These are phyloP conservation scores for Enteromius thamalakanensis DNA, from an alignment of 2,797 vertebrate genomes.

Conservation along the genomic window DNA sequence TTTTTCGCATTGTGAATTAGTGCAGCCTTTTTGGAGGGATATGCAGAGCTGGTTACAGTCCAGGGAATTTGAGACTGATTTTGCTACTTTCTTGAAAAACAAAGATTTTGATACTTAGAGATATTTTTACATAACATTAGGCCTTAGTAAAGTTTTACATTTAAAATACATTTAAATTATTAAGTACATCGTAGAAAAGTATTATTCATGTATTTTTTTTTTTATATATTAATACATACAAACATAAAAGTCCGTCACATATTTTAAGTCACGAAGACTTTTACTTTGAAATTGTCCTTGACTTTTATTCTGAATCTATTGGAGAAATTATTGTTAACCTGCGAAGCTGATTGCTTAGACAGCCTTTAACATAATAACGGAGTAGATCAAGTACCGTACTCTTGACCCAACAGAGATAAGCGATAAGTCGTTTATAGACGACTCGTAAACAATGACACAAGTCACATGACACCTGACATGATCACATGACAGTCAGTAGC, in stretches of 20 bases:
- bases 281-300: slow-evolving; percentile 20
- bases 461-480: slow-evolving; percentile 21
- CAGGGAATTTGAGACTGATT: no score
- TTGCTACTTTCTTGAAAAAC: not conserved
- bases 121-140: no score
- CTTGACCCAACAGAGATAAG: not conserved
- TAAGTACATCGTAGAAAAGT: no score
- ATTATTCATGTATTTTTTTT: no score
- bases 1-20: not conserved
- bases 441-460: not conserved
- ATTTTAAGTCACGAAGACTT: slow-evolving; percentile 16
- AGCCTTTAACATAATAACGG: not conserved
- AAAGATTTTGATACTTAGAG: no score
- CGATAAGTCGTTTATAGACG: not conserved
- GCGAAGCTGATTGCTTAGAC: not conserved
- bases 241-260: not conserved
- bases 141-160: no score
- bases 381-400: not conserved
- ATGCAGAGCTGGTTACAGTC: no score
- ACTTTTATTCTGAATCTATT: not conserved
- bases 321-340: not conserved
- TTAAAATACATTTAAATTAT: no score
- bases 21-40: no score
- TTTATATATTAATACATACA: no score
- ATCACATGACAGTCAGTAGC: slow-evolving; percentile 42